Base-by-base conservation (phyloP, 1,140 invertebrate genomes). In the Drosophila hydei region DNA sequence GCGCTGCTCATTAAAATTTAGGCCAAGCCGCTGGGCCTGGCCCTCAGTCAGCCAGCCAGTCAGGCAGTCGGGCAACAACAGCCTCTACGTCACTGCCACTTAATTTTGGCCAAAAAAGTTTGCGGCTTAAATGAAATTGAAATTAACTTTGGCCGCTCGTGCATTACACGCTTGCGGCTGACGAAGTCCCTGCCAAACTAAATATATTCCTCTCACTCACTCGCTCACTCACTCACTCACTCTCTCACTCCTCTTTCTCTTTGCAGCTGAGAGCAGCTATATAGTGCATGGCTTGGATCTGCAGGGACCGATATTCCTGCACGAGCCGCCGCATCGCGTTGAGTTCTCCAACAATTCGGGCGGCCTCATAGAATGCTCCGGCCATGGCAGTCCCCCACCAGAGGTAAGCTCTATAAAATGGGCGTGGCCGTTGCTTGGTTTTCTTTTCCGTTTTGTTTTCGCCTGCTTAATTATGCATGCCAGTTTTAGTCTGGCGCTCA, bases 271-370 rank as follows among this genome's bases (percentile, higher is more conserved):
- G 54, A 64, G 67, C 33, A 74, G 65, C 81, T 72, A 84, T 62
- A 72, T 78, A 60, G 85, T 88, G 56, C 90, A 88, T 90, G 90
- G 79, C 79, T 93, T 95, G 90, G 96, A 97, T 92, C 94, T 96
- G 58, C 95, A 96, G 84, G 96, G 96, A 69, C 95, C 96, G 42
- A 93, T 95, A 62, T 95, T 96, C 92, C 92, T 95, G 48, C 93
- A 94, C 64, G 96, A 97, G 91, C 96, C 97, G 25, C 95, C 96
- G 54, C 95, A 95, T 79, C 94, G 94, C 70, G 94, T 97, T 40
- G 96, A 97, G 87, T 97, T 97, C 92, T 96, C 96, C 72, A 97
- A 97, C 93, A 95, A 96, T 91, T 95, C 95, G 9, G 96, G 96
- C 4, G 94, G 94, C 9, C 93, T 94, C 77, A 94, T 97, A 72